Evolutionary conservation across 2,113 vertebrate genomes (phyloP).

Genomic region (Osmerus mordax): DNA sequence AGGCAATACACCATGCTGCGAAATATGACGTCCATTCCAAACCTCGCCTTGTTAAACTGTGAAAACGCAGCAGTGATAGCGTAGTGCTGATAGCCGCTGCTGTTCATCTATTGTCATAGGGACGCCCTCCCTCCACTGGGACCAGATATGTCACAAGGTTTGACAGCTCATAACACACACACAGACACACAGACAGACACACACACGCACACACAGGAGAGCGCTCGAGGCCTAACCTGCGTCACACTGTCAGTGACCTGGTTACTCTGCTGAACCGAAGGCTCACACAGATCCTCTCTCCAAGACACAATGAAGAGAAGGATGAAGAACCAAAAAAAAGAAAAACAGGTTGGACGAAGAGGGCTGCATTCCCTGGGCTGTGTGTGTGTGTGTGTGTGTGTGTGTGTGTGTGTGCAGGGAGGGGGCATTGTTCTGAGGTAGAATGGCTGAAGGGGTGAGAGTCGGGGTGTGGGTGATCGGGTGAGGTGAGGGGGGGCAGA

Average conservation of each 20-base stretch:
- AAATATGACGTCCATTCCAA: neutral
- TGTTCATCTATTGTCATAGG: no score
- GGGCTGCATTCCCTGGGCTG: neutral
- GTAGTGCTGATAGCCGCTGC: neutral
- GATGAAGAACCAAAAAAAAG: slow-evolving; percentile 4
- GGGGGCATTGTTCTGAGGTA: neutral
- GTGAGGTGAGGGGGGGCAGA: no score
- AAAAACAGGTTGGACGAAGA: slow-evolving; percentile 40
- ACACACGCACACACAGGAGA: slow-evolving; percentile 18
- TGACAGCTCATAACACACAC: no score
- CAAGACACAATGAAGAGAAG: slow-evolving; percentile 1
- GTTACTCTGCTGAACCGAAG: slow-evolving; percentile 15
- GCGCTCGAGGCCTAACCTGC: neutral
- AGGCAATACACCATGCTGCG: no score
- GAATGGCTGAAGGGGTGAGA: neutral
- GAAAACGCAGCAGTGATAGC: neutral
- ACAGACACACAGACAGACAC: neutral
- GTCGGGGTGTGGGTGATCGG: neutral
- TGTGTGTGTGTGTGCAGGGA: neutral
- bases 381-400: neutral
- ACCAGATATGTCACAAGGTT: no score
- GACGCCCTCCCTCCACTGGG: no score
- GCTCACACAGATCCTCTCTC: slow-evolving; percentile 15
- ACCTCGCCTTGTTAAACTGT: neutral
- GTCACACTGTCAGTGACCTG: neutral